Conservation (phyloP, 2,797 vertebrate species). For the Mormyrops attenuatus region DNA sequence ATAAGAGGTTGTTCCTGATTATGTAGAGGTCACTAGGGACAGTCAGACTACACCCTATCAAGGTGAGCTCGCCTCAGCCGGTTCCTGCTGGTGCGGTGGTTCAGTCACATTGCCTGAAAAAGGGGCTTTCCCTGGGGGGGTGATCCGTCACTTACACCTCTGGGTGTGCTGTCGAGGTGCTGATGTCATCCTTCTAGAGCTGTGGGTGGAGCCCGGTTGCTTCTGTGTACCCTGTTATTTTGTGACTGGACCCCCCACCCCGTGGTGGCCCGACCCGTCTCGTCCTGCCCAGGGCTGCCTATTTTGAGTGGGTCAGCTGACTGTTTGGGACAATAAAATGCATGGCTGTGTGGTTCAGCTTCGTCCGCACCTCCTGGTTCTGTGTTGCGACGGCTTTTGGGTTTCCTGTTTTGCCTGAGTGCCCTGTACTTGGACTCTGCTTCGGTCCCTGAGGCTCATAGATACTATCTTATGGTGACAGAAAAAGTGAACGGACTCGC, state of each 20-base stretch:
- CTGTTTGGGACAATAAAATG: not conserved
- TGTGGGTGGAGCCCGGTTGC: not conserved
- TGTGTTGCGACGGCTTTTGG: not conserved
- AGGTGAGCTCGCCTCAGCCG: not conserved
- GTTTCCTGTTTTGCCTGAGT: not conserved
- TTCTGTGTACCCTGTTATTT: slow-evolving; percentile 14
- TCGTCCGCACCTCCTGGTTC: not conserved
- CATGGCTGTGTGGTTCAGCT: not conserved
- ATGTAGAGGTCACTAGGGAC: not conserved
- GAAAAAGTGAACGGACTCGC: not conserved
- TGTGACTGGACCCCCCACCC: not conserved
- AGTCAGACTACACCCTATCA: not conserved
- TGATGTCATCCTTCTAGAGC: slow-evolving; percentile 16
- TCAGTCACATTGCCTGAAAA: not conserved
- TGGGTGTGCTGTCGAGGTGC: not conserved
- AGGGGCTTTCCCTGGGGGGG: not conserved
- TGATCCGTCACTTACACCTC: not conserved
- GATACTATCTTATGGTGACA: not conserved
- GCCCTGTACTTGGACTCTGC: not conserved
- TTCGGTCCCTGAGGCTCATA: not conserved
- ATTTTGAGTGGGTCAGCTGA: slow-evolving; percentile 13
- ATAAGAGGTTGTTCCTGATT: not conserved
- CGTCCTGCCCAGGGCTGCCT: not conserved
- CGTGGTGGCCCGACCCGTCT: not conserved
- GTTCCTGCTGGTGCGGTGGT: not conserved